phyloP scores from a whole-genome alignment of 2,888 invertebrate species.

The Sycophila texana region DNA sequence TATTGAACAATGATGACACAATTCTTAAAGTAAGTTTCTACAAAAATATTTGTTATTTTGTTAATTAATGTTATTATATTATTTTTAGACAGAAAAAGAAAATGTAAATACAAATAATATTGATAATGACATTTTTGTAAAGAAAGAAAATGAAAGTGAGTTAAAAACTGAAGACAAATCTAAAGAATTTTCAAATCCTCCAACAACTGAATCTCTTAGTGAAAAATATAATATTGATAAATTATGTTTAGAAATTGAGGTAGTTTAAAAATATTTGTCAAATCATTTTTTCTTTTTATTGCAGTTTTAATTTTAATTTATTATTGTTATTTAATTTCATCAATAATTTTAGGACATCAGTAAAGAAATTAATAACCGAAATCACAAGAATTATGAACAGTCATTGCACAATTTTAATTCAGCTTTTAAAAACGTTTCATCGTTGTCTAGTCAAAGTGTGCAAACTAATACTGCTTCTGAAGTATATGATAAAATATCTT shows the following conservation, averaged over 20 bases:
- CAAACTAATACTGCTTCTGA: conserved; percentile 23
- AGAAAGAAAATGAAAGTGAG: conserved; percentile 1
- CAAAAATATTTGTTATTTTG: conserved; percentile 36
- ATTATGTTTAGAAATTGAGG: conserved; percentile 26
- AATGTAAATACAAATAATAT: background rate
- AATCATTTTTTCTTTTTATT: background rate
- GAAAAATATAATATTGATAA: conserved; percentile 43
- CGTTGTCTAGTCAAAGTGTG: conserved; percentile 42
- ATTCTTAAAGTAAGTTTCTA: conserved; percentile 5
- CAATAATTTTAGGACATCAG: conserved; percentile 54
- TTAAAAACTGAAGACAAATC: background rate
- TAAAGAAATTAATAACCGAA: conserved; percentile 27
- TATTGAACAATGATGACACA: background rate
- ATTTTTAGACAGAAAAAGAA: background rate
- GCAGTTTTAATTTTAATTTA: background rate
- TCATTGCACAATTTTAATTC: conserved; percentile 60
- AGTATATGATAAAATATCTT: conserved; percentile 55
- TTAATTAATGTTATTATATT: background rate
- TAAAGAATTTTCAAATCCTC: conserved; percentile 5
- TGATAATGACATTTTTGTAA: background rate
- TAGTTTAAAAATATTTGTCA: conserved; percentile 17
- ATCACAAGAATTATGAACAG: conserved; percentile 34
- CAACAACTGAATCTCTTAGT: background rate
- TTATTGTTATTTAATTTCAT: conserved; percentile 56
- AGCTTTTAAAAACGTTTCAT: conserved; percentile 58